Evolutionary conservation across 2,888 invertebrate species (phyloP), one percentile per base, ranked within the genome.

Genomic region (Hydraecia micacea): DNA sequence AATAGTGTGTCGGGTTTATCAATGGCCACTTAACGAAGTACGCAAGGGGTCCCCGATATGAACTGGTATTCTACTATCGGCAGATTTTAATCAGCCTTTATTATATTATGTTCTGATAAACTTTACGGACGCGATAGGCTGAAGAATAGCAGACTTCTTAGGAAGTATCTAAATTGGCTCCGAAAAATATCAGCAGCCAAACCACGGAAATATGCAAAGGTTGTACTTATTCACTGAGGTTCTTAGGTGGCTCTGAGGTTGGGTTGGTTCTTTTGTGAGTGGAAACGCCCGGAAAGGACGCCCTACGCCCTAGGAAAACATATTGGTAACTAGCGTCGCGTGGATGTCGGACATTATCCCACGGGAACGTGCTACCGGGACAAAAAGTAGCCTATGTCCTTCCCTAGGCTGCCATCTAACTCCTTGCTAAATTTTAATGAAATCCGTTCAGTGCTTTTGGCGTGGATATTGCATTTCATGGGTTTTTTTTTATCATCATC

Each of bases 11-110:
- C 65, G 11, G 28, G 18, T 58, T 79, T 85, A 72, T 84, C 73
- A 83, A 81, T 74, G 71, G 55, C 32, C 68, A 74, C 81, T 81
- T 83, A 84, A 74, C 81, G 60, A 25, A 4, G 28, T 55, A 28
- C 36, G 55, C 60, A 25, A 28, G 52, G 67, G 60, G 52, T 46
- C 75, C 25, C 62, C 65, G n/a, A 62, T 74, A 36, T 79, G 25
- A 82, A 72, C 78, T 63, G 67, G 63, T 81, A 58, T 81, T 63
- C 66, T 83, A 69, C 52, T 42, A 69, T 46, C 63, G 36, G 11
- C 15, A 60, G 58, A 81, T 83, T 62, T 36, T 42, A 78, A 81
- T 72, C 78, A 52, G 62, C 9, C 32, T 32, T 49, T 46, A 68
- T 74, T 52, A 32, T 46, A 32, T 46, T 46, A 25, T 79, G 36